These are phyloP conservation scores for Polyodon spathula DNA, from an alignment of 2,113 vertebrate genomes.

Conservation along the genomic window DNA sequence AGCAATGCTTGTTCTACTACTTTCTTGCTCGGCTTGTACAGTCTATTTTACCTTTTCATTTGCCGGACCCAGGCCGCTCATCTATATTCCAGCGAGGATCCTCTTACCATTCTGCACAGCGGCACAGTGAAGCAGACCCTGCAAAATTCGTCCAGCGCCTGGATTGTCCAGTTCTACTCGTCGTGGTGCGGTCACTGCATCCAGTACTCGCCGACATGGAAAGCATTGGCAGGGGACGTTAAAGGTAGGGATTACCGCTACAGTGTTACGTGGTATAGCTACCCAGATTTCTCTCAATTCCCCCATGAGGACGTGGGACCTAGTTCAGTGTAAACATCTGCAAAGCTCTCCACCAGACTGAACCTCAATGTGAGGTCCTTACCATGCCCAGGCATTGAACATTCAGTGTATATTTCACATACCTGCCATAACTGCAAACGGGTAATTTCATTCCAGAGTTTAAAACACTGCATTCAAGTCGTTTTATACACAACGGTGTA, in stretches of 20 bases:
- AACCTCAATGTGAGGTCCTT: too few species aligned
- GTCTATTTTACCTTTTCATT: constrained; percentile 21
- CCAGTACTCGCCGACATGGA: constrained; percentile 86
- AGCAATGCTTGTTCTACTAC: not conserved
- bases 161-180: constrained; percentile 90
- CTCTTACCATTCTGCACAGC: constrained; percentile 67
- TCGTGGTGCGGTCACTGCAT: constrained; percentile 91
- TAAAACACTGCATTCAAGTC: too few species aligned
- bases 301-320: not conserved
- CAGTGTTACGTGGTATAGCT: not conserved
- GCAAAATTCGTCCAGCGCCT: constrained; percentile 72
- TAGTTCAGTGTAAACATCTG: not conserved
- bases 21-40: constrained; percentile 13
- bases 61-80: constrained; percentile 30
- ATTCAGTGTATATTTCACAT: too few species aligned
- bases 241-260: constrained; percentile 56
- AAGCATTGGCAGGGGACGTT: constrained; percentile 74
- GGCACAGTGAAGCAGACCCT: constrained; percentile 51
- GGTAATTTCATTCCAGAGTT: too few species aligned
- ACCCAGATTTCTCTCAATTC: too few species aligned
- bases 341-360: too few species aligned
- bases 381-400: too few species aligned
- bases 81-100: constrained; percentile 70
- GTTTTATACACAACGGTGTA: too few species aligned
- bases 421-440: too few species aligned